Evolutionary conservation across 2,797 vertebrate genomes (phyloP), one percentile per base, ranked within the genome.

Genomic region (Acanthis flammea): DNA sequence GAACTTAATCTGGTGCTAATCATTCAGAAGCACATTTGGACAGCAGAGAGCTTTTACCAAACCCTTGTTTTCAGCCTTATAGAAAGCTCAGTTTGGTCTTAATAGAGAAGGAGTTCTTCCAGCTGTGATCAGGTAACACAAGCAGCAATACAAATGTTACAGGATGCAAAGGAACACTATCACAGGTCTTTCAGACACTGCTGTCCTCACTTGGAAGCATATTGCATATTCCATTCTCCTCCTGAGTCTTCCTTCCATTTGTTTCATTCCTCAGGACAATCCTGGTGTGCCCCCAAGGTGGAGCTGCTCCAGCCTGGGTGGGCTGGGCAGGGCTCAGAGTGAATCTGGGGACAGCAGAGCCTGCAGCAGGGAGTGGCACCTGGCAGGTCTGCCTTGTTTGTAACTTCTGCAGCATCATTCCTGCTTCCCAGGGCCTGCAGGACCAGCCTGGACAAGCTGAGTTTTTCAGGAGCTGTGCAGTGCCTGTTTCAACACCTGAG

Each of bases 281-380:
- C 7, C 1, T 1, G 61, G 2, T 23, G 7, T 41, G 9, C 8
- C 71, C 57, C 35, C 14, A 9, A 7, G 23, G 12, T 7, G 48
- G 33, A 57, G 51, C 55, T 51, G 30, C 53, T 75, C 28, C 31
- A 77, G 63, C n/a, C 41, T 53, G 28, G 27, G 30, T 3, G 51
- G n/a, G 25, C 42, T 16, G 42, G 7, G 6, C 33, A 63, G 68
- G 27, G 62, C 12, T 57, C 24, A 7, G 19, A 15, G 33, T 12
- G 14, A 58, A 16, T 6, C 2, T 48, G 65, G 28, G 68, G 8
- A 42, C 22, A 60, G 53, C 63, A 79, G 61, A 83, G 27, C 13
- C 44, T 53, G 33, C 30, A 30, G 0, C 0, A 33, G 33, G 10
- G 33, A 82, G 12, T 14, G 55, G 44, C 37, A 22, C 45, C 14